Percentiles rank a stretch among this genome's conserved stretches.
Evolutionary conservation across 2,797 vertebrate species (phyloP).

Genomic region (Chiloscyllium punctatum): DNA sequence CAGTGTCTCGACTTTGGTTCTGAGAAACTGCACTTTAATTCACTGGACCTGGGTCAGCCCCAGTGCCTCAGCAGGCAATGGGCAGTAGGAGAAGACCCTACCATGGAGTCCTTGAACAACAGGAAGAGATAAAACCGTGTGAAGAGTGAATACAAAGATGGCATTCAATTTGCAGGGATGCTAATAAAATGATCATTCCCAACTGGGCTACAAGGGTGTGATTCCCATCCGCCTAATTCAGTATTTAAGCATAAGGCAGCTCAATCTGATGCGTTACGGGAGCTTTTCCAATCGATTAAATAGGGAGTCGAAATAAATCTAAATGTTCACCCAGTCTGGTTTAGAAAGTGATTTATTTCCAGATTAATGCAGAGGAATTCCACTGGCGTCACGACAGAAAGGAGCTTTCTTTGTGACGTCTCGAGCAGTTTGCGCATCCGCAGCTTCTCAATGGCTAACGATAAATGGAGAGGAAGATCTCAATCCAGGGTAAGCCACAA

Average conservation of each 20-base stretch:
- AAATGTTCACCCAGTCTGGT: neutral
- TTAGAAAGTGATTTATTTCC: neutral
- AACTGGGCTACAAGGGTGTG: neutral
- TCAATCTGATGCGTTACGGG: too few relatives aligned
- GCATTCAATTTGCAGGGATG: neutral
- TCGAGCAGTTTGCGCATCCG: neutral
- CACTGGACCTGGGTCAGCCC: neutral
- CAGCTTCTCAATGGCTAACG: neutral
- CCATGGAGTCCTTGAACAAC: neutral
- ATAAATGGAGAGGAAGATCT: neutral
- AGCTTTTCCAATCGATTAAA: neutral
- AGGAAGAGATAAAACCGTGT: neutral
- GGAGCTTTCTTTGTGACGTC: constrained; percentile 1
- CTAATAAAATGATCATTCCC: neutral
- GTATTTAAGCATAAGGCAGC: neutral
- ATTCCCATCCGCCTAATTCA: neutral
- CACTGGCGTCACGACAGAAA: neutral
- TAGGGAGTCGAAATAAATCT: neutral
- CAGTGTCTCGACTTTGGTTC: neutral
- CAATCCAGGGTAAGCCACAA: neutral
- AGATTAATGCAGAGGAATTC: neutral
- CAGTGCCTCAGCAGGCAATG: neutral
- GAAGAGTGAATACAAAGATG: too few relatives aligned
- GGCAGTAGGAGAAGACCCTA: neutral
- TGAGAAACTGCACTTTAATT: neutral